phyloP scores from a whole-genome alignment of 2,888 invertebrate genomes.

The Drosophila mimica region DNA sequence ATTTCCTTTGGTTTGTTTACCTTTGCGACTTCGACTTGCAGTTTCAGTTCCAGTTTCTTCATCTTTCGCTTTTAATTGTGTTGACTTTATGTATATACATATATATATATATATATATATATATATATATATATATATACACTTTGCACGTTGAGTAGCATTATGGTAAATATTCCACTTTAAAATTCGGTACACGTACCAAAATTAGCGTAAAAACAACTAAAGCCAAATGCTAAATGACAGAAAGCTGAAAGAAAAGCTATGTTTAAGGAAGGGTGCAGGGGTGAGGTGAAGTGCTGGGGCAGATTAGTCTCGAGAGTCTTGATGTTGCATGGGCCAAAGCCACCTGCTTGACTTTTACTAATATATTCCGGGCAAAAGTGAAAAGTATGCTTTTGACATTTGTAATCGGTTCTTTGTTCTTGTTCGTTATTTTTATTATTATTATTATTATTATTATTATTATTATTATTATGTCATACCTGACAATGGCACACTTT shows the following conservation, averaged over 20 bases:
- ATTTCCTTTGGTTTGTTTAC: constrained; percentile 27
- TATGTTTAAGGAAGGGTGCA: neutral
- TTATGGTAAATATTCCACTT: constrained; percentile 7
- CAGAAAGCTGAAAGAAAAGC: neutral
- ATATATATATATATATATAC: neutral
- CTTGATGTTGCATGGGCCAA: neutral
- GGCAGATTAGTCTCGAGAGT: neutral
- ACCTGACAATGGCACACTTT: neutral
- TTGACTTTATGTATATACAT: constrained; percentile 14
- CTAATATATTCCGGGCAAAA: constrained; percentile 2
- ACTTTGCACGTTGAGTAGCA: constrained; percentile 8
- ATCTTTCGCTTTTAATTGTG: constrained; percentile 19
- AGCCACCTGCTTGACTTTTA: constrained; percentile 5
- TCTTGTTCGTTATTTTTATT: neutral
- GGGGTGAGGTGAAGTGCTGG: neutral
- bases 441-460: too few species aligned
- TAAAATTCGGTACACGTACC: constrained; percentile 21
- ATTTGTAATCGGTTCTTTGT: constrained; percentile 9
- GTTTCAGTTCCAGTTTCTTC: neutral
- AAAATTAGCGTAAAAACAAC: constrained; percentile 21
- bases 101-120: neutral
- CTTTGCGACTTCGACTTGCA: constrained; percentile 31
- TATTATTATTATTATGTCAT: neutral
- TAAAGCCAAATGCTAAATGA: constrained; percentile 16
- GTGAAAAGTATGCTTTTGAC: constrained; percentile 10